Evolutionary conservation across 2,797 vertebrate genomes (phyloP).

Genomic region (Lemur catta): DNA sequence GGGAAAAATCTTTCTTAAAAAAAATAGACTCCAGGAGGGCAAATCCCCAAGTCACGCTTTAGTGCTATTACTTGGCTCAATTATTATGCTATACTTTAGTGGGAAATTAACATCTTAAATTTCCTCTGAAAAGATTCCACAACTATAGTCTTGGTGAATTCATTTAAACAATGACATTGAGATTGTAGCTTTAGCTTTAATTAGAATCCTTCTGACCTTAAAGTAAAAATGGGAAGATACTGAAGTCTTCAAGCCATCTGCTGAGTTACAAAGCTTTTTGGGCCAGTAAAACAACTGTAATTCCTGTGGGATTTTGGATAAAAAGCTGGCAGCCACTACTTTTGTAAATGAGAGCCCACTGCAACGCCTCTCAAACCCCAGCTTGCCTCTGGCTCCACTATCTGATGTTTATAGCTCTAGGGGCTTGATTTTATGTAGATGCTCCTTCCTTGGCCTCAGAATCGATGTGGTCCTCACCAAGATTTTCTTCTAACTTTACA

Average conservation of each 20-base stretch:
- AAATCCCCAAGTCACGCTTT: not conserved
- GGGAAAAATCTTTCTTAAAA: not conserved
- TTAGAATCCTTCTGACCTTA: constrained; percentile 45
- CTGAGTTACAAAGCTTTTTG: not conserved
- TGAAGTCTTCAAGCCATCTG: constrained; percentile 33
- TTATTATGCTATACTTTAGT: constrained; percentile 3
- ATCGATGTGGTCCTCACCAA: constrained; percentile 3
- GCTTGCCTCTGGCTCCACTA: not conserved
- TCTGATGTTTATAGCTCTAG: not conserved
- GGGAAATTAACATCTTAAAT: constrained; percentile 45
- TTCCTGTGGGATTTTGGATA: not conserved
- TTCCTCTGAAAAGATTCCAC: constrained; percentile 7
- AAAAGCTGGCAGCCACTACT: not conserved
- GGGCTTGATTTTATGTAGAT: not conserved
- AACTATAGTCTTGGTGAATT: not conserved
- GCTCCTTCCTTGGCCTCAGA: not conserved
- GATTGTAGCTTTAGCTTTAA: constrained; percentile 34
- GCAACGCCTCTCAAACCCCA: not conserved
- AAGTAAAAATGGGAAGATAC: not conserved
- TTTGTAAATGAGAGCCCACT: not conserved
- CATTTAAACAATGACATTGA: constrained; percentile 44
- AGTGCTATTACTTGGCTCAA: constrained; percentile 14
- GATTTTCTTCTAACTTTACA: constrained; percentile 38
- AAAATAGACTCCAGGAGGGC: not conserved
- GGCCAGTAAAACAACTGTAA: not conserved